A percentile compares a stretch with the other conserved stretches of the same genome.
phyloP scores from a whole-genome alignment of 2,113 vertebrate species.

The Nycticebus coucang region DNA sequence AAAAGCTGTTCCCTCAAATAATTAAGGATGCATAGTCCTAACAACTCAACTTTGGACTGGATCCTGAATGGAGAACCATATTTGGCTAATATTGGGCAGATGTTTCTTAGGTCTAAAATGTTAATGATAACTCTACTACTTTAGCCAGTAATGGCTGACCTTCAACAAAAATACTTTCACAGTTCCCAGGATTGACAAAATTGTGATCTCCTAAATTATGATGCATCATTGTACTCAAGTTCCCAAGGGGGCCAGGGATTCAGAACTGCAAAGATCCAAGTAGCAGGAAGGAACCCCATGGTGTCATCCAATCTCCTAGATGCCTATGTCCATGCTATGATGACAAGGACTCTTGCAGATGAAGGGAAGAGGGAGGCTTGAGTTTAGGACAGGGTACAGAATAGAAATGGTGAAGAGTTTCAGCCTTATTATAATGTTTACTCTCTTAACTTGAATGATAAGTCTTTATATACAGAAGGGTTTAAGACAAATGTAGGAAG shows the following conservation, averaged over 20 bases:
- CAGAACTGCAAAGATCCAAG: background rate
- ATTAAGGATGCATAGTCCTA: background rate
- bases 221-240: background rate
- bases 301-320: background rate
- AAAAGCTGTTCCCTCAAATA: background rate
- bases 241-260: background rate
- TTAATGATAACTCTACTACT: background rate
- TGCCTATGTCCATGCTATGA: background rate
- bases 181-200: constrained; percentile 16
- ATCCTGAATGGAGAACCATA: background rate
- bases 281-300: background rate
- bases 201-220: background rate
- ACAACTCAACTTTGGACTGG: background rate
- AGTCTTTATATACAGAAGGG: background rate
- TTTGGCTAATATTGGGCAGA: background rate
- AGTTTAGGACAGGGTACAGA: background rate
- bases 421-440: background rate
- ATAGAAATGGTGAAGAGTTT: background rate
- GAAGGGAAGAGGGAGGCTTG: background rate
- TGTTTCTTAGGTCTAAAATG: constrained; percentile 40
- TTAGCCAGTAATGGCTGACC: background rate
- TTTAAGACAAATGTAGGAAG: background rate
- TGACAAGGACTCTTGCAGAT: background rate
- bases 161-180: constrained; percentile 36
- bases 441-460: background rate